Percentiles rank a stretch among this genome's conserved stretches.
phyloP scores from a whole-genome alignment of 2,797 vertebrate genomes.

The Myripristis murdjan region DNA sequence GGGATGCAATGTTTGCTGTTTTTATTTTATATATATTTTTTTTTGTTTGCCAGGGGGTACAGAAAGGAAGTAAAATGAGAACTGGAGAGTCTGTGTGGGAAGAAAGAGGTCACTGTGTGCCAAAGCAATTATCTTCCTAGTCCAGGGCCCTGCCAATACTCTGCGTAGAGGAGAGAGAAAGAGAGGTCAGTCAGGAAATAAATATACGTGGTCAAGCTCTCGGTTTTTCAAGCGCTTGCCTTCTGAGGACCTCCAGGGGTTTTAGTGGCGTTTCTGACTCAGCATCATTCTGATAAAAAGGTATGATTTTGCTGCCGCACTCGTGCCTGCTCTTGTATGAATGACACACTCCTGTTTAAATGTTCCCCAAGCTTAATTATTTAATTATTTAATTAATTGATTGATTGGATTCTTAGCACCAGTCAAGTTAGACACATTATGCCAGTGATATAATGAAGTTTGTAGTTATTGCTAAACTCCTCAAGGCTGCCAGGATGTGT shows the following conservation, averaged over 20 bases:
- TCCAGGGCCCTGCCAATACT: slow-evolving; percentile 69
- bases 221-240: slow-evolving; percentile 46
- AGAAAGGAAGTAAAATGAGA: slow-evolving; percentile 61
- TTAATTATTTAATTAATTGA: too few species aligned
- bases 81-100: slow-evolving; percentile 72
- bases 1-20: slow-evolving; percentile 64
- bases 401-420: background rate
- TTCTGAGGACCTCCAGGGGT: slow-evolving; percentile 46
- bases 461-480: slow-evolving; percentile 45
- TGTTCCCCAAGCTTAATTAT: slow-evolving; percentile 24
- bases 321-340: background rate
- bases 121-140: slow-evolving; percentile 80
- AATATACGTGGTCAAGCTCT: slow-evolving; percentile 56
- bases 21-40: too few species aligned
- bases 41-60: slow-evolving; percentile 49
- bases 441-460: slow-evolving; percentile 32
- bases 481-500: slow-evolving; percentile 49
- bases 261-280: slow-evolving; percentile 44
- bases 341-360: background rate
- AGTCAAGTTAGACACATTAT: slow-evolving; percentile 41
- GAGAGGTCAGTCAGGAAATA: slow-evolving; percentile 72
- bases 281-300: background rate
- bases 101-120: slow-evolving; percentile 77
- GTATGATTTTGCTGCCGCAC: slow-evolving; percentile 11
- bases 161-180: slow-evolving; percentile 52